phyloP scores from a whole-genome alignment of 2,113 vertebrate genomes.

The mouse (Mus musculus) region DNA sequence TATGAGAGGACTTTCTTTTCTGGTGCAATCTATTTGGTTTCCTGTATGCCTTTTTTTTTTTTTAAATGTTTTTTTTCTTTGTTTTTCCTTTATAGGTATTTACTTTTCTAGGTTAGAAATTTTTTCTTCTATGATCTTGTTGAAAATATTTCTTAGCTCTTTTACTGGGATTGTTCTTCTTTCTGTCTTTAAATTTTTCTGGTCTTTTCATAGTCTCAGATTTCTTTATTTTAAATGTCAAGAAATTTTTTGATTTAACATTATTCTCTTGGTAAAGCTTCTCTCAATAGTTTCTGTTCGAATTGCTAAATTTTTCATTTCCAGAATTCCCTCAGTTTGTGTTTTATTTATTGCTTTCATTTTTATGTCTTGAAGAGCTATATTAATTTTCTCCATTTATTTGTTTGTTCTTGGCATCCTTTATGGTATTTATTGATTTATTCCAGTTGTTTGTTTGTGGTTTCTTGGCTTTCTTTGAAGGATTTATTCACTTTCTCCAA shows the following conservation, averaged over 20 bases:
- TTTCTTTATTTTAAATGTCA: neutral
- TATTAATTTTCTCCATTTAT: neutral
- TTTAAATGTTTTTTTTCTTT: no score
- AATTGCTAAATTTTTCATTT: neutral
- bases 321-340: neutral
- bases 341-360: neutral
- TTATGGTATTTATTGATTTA: neutral
- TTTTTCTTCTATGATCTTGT: neutral
- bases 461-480: neutral
- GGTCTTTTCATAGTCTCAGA: neutral
- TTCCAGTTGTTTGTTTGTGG: neutral
- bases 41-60: no score
- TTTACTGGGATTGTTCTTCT: neutral
- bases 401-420: neutral
- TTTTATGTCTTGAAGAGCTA: neutral
- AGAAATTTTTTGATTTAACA: neutral
- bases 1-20: neutral
- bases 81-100: neutral
- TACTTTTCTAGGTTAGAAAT: neutral
- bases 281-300: neutral
- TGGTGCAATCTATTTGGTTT: neutral
- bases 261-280: neutral
- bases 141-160: neutral
- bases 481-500: neutral
- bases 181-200: neutral